Evolutionary conservation across 2,888 invertebrate species (phyloP).

Genomic region (Eumacrocentrus americanus): DNA sequence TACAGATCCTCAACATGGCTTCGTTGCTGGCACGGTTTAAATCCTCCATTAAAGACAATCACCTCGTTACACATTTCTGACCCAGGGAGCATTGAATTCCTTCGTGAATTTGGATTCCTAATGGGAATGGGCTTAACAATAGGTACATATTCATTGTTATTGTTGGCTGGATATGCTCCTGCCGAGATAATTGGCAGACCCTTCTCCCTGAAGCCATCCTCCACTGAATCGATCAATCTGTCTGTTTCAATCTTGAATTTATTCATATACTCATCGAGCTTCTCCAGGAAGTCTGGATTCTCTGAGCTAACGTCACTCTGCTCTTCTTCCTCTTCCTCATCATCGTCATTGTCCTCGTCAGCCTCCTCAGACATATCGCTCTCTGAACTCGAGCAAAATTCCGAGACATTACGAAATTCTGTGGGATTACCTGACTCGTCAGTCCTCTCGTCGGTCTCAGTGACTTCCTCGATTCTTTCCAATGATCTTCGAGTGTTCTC

Average conservation of each 20-base stretch:
- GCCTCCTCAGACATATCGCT: slow-evolving; percentile 59
- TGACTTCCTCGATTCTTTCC: slow-evolving; percentile 66
- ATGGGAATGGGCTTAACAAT: slow-evolving; percentile 50
- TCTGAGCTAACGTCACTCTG: slow-evolving; percentile 65
- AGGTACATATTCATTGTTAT: slow-evolving; percentile 49
- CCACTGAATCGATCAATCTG: slow-evolving; percentile 60
- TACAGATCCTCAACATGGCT: slow-evolving; percentile 13
- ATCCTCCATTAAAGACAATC: slow-evolving; percentile 49
- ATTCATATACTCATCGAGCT: slow-evolving; percentile 74
- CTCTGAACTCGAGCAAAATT: slow-evolving; percentile 53
- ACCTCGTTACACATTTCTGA: slow-evolving; percentile 58
- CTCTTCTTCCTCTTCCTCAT: slow-evolving; percentile 63
- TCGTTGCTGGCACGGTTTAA: slow-evolving; percentile 45
- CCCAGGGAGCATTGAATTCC: slow-evolving; percentile 58
- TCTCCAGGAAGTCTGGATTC: slow-evolving; percentile 73
- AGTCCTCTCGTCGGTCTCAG: slow-evolving; percentile 58
- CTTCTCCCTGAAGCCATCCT: slow-evolving; percentile 45
- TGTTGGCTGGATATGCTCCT: slow-evolving; percentile 42
- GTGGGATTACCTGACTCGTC: slow-evolving; percentile 52
- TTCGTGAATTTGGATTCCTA: slow-evolving; percentile 54
- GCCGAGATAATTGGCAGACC: slow-evolving; percentile 43
- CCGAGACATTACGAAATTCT: slow-evolving; percentile 54
- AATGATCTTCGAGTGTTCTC: slow-evolving; percentile 65
- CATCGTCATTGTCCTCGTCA: slow-evolving; percentile 61
- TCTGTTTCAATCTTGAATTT: slow-evolving; percentile 76